Evolutionary conservation across 2,888 invertebrate genomes (phyloP), one percentile per base, ranked within the genome.

Genomic region (Lasioglossum zephyrum): DNA sequence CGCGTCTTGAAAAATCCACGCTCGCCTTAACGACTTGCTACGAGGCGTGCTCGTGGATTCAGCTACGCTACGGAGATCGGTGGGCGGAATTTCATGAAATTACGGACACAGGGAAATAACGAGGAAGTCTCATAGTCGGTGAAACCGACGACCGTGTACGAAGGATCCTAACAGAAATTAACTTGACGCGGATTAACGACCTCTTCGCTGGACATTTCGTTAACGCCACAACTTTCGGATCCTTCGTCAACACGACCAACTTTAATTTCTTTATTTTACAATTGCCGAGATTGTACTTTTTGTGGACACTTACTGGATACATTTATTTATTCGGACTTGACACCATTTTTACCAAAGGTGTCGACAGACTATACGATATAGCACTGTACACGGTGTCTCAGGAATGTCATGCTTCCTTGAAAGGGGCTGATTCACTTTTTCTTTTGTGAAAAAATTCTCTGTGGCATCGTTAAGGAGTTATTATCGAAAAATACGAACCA

Each of bases 1-100:
- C 31, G 47, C 16, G 75, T 60, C 53, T 53, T 53, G 70, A 69
- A 69, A 69, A 69, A 41, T 69, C 36, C 39, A 22, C 36, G 36
- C 11, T 39, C 69, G 69, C 69, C 66, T 69, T 69, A 69, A 69
- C 69, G 39, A 69, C 69, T 22, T 22, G 39, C 69, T 16, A 22
- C 36, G 8, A 22, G 36, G 8, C 60, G 60, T 60, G 26, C 26
- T 60, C 60, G 60, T 16, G 60, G 60, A 63, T 63, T 2, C 26
- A 13, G 60, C 60, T 16, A 31, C 60, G 26, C 60, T n/a, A 26
- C 60, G 11, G 39, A 22, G 36, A 69, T 69, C 39, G 57, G 5
- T 36, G 31, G 41, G 44, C 31, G n/a, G 36, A 75, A 76, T 57
- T 16, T 16, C 6, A 39, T 9, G 41, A 49, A 53, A 41, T 79